These are phyloP conservation scores for Callosobruchus maculatus DNA, from an alignment of 2,888 invertebrate genomes.

Conservation along the genomic window DNA sequence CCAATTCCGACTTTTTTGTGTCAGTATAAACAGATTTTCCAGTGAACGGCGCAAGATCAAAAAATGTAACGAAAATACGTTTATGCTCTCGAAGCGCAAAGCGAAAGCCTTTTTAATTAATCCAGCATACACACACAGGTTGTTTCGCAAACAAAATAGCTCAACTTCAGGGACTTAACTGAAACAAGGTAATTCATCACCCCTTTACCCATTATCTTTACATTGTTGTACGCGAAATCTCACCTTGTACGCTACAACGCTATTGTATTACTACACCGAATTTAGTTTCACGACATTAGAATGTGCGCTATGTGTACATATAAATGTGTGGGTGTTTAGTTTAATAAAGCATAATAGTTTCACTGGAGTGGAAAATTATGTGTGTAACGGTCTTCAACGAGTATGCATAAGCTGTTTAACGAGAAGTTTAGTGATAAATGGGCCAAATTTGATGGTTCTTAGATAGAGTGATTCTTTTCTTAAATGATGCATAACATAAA, in stretches of 20 bases:
- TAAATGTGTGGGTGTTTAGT: not conserved
- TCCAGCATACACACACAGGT: not conserved
- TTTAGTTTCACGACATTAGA: not conserved
- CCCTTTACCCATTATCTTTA: not conserved
- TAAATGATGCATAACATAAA: too few species aligned
- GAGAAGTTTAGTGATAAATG: too few species aligned
- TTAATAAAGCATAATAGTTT: not conserved
- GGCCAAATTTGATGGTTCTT: too few species aligned
- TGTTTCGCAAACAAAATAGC: not conserved
- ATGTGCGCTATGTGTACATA: not conserved
- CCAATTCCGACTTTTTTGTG: not conserved
- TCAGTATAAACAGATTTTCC: not conserved
- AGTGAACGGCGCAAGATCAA: not conserved
- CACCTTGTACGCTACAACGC: not conserved
- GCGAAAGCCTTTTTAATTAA: not conserved
- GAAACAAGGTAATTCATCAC: not conserved
- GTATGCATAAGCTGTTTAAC: not conserved
- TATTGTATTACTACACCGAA: not conserved
- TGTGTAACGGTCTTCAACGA: not conserved
- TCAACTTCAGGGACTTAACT: not conserved
- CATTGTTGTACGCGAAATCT: not conserved
- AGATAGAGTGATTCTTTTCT: too few species aligned
- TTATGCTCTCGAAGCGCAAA: not conserved
- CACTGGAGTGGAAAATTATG: not conserved
- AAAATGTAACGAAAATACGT: not conserved